Evolutionary conservation across 2,797 vertebrate species (phyloP), one percentile per base, ranked within the genome.

Genomic region (Myotis myotis): DNA sequence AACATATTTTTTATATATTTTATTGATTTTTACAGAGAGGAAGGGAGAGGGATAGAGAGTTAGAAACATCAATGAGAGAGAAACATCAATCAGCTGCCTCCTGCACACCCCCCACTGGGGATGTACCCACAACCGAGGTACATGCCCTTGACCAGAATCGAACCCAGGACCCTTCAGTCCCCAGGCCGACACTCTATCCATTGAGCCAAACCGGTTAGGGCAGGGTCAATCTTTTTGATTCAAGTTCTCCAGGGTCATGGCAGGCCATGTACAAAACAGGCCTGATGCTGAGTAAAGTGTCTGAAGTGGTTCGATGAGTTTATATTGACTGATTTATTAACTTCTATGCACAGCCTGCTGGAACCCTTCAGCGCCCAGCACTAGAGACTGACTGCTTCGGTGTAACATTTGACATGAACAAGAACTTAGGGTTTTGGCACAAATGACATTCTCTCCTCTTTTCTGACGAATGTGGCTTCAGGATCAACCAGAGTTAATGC

Each of bases 401-500:
- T 30, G 28, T 82, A 74, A 28, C 57, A 36, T 68, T 66, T 86
- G 62, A 89, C 74, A 90, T 78, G 16, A 82, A 44, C 76, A 64
- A 62, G 72, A 79, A 78, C 85, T 84, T 83, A 60, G 66, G 41
- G 81, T 10, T 74, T 84, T 79, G 92, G 84, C 66, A 93, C 57
- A 87, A 47, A 55, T 83, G 44, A 86, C 47, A 51, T 74, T 92
- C 36, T 89, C 64, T 88, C 66, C 47, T 90, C 17, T 89, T 53
- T 92, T 72, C 64, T 88, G 82, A 90, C 80, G 85, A 94, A 85
- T 68, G 25, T 89, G 80, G 16, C 71, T 96, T 30, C 8, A 30
- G 80, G 78, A 93, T 91, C 87, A 95, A 94, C 92, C 57, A 36
- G 79, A 87, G 75, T 89, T 81, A 76, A 25, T 71, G 33, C 90